Evolutionary conservation across 1,140 invertebrate genomes (phyloP).

Genomic region (Psix sp.): DNA sequence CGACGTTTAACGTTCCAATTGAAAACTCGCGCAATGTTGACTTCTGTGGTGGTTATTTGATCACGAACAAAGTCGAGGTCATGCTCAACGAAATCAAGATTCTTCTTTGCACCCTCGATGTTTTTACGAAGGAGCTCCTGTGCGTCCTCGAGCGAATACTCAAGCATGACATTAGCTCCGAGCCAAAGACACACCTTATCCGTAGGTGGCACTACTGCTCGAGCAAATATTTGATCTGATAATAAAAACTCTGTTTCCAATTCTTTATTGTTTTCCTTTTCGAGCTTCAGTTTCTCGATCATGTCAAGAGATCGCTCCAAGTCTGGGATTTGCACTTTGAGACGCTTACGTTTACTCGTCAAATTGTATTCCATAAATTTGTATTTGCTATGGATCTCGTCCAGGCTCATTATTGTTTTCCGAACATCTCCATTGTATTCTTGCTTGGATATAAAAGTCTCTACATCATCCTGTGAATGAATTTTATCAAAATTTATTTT

Average conservation of each 20-base stretch:
- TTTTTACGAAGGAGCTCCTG: constrained; percentile 91
- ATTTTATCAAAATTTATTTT: not conserved
- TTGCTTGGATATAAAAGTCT: constrained; percentile 90
- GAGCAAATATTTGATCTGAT: constrained; percentile 96
- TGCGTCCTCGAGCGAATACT: constrained; percentile 96
- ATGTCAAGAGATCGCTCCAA: constrained; percentile 94
- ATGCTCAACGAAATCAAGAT: constrained; percentile 89
- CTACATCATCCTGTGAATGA: constrained; percentile 91
- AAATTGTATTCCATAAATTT: constrained; percentile 98
- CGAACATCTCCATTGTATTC: constrained; percentile 90
- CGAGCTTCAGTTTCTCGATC: constrained; percentile 90
- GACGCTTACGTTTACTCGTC: constrained; percentile 86
- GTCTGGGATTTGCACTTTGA: constrained; percentile 95
- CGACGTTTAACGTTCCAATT: constrained; percentile 95
- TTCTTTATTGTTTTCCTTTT: constrained; percentile 83
- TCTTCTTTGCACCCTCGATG: constrained; percentile 90
- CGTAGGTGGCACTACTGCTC: constrained; percentile 91
- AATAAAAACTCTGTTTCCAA: constrained; percentile 94
- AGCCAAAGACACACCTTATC: constrained; percentile 98
- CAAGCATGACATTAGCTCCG: constrained; percentile 99
- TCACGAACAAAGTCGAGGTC: constrained; percentile 95
- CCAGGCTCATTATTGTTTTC: constrained; percentile 88
- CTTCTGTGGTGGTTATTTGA: constrained; percentile 98
- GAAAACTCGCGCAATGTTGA: constrained; percentile 97
- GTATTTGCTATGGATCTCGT: constrained; percentile 96